These are phyloP conservation scores for Labeo rohita DNA, from an alignment of 2,113 vertebrate genomes.

Conservation along the genomic window DNA sequence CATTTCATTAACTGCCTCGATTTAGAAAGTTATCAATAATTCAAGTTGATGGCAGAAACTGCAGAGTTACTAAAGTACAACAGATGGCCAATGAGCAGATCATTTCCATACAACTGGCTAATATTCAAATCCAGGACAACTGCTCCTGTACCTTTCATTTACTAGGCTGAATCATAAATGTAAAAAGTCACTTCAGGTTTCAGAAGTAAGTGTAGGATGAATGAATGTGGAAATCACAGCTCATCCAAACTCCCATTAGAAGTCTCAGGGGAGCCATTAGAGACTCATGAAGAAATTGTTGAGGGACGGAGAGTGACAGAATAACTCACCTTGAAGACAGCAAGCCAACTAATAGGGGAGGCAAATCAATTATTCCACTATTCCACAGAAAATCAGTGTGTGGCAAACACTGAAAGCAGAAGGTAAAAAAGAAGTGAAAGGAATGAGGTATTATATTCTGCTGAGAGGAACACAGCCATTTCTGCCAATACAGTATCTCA, in stretches of 20 bases:
- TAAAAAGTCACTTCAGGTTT: slow-evolving; percentile 49
- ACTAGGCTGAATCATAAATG: slow-evolving; percentile 25
- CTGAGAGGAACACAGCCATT: not conserved
- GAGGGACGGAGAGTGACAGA: slow-evolving; percentile 49
- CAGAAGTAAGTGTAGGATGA: slow-evolving; percentile 62
- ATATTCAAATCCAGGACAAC: not conserved
- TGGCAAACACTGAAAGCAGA: slow-evolving; percentile 45
- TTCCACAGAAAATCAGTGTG: slow-evolving; percentile 46
- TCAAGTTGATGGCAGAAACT: slow-evolving; percentile 18
- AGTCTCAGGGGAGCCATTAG: slow-evolving; percentile 69
- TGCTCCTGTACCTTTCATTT: not conserved
- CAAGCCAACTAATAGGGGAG: slow-evolving; percentile 53
- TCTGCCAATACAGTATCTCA: not conserved
- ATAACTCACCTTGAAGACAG: slow-evolving; percentile 66
- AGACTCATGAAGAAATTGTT: slow-evolving; percentile 51
- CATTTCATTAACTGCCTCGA: slow-evolving; percentile 44
- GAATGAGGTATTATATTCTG: not conserved
- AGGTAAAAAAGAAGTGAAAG: slow-evolving; percentile 23
- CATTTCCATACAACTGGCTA: slow-evolving; percentile 33
- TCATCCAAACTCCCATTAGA: slow-evolving; percentile 61
- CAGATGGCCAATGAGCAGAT: slow-evolving; percentile 32
- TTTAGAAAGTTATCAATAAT: slow-evolving; percentile 36
- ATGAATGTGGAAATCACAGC: slow-evolving; percentile 56
- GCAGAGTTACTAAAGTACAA: not conserved
- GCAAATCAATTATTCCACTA: slow-evolving; percentile 63